A percentile compares a stretch with the other conserved stretches of the same genome.
Conservation (phyloP, 2,797 vertebrate genomes). For the Rachycentron canadum region DNA sequence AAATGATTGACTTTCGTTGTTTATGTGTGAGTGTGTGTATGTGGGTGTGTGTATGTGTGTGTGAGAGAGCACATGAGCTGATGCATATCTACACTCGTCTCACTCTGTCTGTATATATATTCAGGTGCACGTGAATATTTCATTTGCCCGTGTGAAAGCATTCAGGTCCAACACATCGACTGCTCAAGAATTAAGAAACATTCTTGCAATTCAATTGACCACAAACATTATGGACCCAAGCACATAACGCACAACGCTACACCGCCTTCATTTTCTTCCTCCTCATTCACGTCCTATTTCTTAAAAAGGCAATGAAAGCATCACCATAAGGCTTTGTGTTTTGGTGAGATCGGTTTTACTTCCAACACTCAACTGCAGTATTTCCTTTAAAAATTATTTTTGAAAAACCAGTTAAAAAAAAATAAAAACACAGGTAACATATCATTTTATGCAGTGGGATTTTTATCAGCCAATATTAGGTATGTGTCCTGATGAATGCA, state of each 20-base stretch:
- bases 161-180: constrained; percentile 26
- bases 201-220: background rate
- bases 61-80: background rate
- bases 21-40: constrained; percentile 36
- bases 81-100: constrained; percentile 26
- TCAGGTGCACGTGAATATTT: constrained; percentile 42
- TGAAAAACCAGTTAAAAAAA: background rate
- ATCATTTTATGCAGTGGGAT: too few relatives aligned
- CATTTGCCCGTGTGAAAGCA: constrained; percentile 34
- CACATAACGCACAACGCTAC: background rate
- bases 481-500: background rate
- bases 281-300: background rate
- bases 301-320: background rate
- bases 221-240: background rate
- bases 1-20: constrained; percentile 80
- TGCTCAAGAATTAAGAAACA: background rate
- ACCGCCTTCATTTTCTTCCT: background rate
- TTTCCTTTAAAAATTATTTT: background rate
- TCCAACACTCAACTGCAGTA: background rate
- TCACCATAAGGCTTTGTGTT: constrained; percentile 5
- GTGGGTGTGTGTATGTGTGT: constrained; percentile 18
- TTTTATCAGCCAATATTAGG: background rate
- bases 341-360: background rate
- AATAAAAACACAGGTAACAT: background rate
- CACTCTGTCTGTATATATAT: constrained; percentile 35